phyloP scores from a whole-genome alignment of 2,888 invertebrate species.

The Pollenia griseotomentosa region DNA sequence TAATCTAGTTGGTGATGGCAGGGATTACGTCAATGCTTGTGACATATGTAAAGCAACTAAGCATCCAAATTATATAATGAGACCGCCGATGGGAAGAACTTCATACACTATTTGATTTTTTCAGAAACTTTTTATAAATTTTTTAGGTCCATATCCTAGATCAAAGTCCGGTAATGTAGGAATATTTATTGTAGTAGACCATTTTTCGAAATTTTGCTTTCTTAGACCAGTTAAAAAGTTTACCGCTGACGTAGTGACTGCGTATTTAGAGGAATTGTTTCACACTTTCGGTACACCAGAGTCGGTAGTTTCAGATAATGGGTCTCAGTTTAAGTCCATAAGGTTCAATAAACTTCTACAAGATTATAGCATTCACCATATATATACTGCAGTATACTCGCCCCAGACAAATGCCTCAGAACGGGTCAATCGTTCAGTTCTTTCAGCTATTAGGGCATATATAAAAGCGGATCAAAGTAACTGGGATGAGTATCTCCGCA shows the following conservation, averaged over 20 bases:
- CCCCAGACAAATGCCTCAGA: constrained; percentile 8
- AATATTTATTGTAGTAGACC: constrained; percentile 40
- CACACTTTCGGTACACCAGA: constrained; percentile 1
- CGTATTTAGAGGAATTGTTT: background rate
- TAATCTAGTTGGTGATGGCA: background rate
- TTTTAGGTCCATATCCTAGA: constrained; percentile 41
- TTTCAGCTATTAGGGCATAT: constrained; percentile 1
- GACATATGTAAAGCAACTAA: constrained; percentile 48
- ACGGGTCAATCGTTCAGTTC: constrained; percentile 16
- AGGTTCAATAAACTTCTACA: background rate
- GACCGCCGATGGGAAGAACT: constrained; percentile 36
- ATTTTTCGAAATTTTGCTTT: constrained; percentile 44
- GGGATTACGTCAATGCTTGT: background rate
- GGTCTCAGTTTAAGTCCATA: background rate
- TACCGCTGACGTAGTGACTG: background rate
- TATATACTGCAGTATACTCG: background rate
- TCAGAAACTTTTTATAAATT: constrained; percentile 48
- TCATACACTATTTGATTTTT: constrained; percentile 23
- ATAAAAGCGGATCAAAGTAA: constrained; percentile 12
- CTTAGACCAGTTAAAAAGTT: constrained; percentile 1
- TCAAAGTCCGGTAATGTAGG: constrained; percentile 54
- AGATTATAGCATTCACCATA: background rate
- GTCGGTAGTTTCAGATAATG: background rate
- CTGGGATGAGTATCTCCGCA: constrained; percentile 4
- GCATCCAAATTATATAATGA: constrained; percentile 37